Conservation (phyloP, 2,888 invertebrate species). For the Shargacucullia verbasci region DNA sequence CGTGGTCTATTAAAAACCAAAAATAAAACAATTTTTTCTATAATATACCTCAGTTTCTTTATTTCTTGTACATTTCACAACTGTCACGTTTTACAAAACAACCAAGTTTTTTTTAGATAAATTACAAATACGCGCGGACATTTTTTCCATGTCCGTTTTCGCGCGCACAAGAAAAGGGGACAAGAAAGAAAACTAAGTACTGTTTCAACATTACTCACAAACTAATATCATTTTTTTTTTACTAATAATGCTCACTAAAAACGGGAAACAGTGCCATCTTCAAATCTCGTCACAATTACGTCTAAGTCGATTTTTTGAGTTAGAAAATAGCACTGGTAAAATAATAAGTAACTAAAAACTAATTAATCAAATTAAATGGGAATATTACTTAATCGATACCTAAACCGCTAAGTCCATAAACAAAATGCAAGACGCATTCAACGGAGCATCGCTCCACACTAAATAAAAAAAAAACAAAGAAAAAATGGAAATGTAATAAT, state of each 20-base stretch:
- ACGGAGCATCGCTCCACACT: slow-evolving; percentile 66
- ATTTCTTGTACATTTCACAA: slow-evolving; percentile 87
- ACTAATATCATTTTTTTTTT: slow-evolving; percentile 70
- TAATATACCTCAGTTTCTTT: slow-evolving; percentile 81
- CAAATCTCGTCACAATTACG: slow-evolving; percentile 62
- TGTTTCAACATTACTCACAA: slow-evolving; percentile 62
- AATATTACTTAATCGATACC: slow-evolving; percentile 84
- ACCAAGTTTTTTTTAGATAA: slow-evolving; percentile 61
- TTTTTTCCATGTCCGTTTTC: slow-evolving; percentile 21
- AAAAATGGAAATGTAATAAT: slow-evolving; percentile 77
- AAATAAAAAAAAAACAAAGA: slow-evolving; percentile 62
- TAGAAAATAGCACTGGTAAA: slow-evolving; percentile 77
- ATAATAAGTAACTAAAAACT: slow-evolving; percentile 73
- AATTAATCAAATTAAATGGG: slow-evolving; percentile 80
- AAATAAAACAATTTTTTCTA: slow-evolving; percentile 82
- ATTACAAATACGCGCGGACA: slow-evolving; percentile 38
- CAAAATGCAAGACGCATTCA: slow-evolving; percentile 78
- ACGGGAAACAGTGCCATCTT: slow-evolving; percentile 72
- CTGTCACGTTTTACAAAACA: slow-evolving; percentile 78
- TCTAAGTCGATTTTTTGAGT: slow-evolving; percentile 48
- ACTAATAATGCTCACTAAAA: slow-evolving; percentile 68
- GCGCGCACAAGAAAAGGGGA: slow-evolving; percentile 48
- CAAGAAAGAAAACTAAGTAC: slow-evolving; percentile 59
- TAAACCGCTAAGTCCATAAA: slow-evolving; percentile 74
- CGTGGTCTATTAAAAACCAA: slow-evolving; percentile 68